Conservation (phyloP, 2,888 invertebrate species). For the Elysia crispata region DNA sequence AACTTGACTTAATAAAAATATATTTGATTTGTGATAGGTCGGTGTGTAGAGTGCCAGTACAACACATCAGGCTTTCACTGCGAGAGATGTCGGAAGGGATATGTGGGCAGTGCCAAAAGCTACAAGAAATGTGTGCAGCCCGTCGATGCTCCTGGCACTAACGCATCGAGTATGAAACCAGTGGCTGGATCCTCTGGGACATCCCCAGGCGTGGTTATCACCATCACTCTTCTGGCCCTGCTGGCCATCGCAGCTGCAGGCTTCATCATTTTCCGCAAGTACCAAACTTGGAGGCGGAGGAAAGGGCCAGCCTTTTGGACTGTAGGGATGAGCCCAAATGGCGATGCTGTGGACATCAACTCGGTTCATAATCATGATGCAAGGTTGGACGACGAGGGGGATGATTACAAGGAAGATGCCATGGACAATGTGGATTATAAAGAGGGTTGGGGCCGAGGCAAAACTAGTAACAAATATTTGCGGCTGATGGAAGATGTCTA, state of each 20-base stretch:
- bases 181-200: slow-evolving; percentile 3
- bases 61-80: slow-evolving; percentile 70
- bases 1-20: too few species aligned
- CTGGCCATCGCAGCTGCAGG: slow-evolving; percentile 59
- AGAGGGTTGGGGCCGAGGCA: too few species aligned
- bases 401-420: slow-evolving; percentile 23
- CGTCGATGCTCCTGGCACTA: slow-evolving; percentile 40
- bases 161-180: not conserved
- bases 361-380: slow-evolving; percentile 63
- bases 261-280: slow-evolving; percentile 59
- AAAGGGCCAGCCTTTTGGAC: slow-evolving; percentile 67
- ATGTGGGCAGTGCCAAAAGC: slow-evolving; percentile 56
- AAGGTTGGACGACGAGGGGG: slow-evolving; percentile 55
- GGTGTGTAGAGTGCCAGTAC: slow-evolving; percentile 59
- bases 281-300: slow-evolving; percentile 54
- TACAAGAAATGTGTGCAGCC: slow-evolving; percentile 57
- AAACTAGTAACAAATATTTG: too few species aligned
- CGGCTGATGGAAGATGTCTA: too few species aligned
- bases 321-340: slow-evolving; percentile 68
- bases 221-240: slow-evolving; percentile 55
- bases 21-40: slow-evolving; percentile 52
- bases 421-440: too few species aligned
- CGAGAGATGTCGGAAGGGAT: slow-evolving; percentile 66
- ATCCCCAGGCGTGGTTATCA: slow-evolving; percentile 57
- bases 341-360: slow-evolving; percentile 71